phyloP scores from a whole-genome alignment of 2,113 vertebrate species.

The Otis tarda region DNA sequence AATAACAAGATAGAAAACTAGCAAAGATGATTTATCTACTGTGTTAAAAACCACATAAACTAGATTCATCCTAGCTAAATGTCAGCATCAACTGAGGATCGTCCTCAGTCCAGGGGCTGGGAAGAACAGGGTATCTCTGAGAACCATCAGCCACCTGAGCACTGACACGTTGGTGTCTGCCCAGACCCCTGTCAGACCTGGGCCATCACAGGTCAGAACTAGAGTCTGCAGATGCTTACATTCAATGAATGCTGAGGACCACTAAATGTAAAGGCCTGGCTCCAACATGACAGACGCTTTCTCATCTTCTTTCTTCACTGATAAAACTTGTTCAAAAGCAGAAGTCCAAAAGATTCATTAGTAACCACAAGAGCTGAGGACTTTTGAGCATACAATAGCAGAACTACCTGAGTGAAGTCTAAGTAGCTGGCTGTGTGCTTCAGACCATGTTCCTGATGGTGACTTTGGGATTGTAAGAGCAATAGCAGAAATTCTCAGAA shows the following conservation, averaged over 20 bases:
- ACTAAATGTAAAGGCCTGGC: background rate
- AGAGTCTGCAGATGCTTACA: background rate
- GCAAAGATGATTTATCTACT: background rate
- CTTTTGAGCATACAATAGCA: background rate
- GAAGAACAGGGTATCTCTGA: background rate
- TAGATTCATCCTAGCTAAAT: background rate
- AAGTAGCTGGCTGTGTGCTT: background rate
- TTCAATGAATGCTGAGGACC: background rate
- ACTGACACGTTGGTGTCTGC: background rate
- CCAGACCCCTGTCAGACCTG: background rate
- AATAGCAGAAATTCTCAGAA: background rate
- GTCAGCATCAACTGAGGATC: background rate
- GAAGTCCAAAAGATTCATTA: background rate
- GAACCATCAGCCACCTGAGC: background rate
- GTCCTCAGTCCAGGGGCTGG: background rate
- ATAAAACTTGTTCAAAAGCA: background rate
- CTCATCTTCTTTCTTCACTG: background rate
- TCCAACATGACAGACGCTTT: background rate
- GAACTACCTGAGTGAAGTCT: background rate
- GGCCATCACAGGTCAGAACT: background rate
- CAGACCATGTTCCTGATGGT: background rate
- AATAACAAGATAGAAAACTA: background rate
- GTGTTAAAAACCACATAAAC: background rate
- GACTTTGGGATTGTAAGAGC: background rate
- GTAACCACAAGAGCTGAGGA: background rate